Evolutionary conservation across 2,113 vertebrate species (phyloP), one percentile per base, ranked within the genome.

Genomic region (Ploceus nigricollis): DNA sequence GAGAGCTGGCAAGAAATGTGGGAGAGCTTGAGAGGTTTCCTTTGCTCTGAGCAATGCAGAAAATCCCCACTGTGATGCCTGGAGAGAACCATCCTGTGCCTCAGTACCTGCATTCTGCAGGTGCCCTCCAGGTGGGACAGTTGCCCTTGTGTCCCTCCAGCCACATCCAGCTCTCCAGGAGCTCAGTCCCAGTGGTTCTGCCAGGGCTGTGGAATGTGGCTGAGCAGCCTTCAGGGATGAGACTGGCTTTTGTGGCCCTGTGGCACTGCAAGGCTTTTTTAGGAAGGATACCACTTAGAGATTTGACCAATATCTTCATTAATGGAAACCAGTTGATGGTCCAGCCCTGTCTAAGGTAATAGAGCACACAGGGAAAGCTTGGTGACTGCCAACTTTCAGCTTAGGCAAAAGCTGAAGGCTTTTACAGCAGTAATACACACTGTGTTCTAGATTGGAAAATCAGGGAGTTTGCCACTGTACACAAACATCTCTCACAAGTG

Each of bases 211-310:
- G 22, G n/a, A 70, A 31, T 0, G 0, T 4, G 17, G 21, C 66
- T 68, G 30, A 16, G 4, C 6, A 30, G 5, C 27, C 39, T 51
- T 40, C 24, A 51, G 44, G 60, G 20, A 15, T 57, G 53, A 68
- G 2, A 27, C 6, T 31, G 75, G 19, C 35, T 44, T 11, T 7
- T 27, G 35, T 37, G 70, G 18, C 15, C n/a, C 31, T 1, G 0
- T 45, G 50, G 24, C 37, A 19, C 22, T 35, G n/a, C 64, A 65
- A 45, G 24, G 35, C 35, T 82, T 80, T 70, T 48, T 68, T 85
- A 75, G 60, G 42, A 64, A 77, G n/a, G 30, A 25, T 30, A 12
- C 8, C 24, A 21, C 25, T 30, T 37, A 27, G 12, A 51, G 24
- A 17, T 66, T 66, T 70, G 31, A 12, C 20, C 68, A 24, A 0